Evolutionary conservation across 2,113 vertebrate genomes (phyloP), one percentile per base, ranked within the genome.

Genomic region (Microcebus lehilahytsara): DNA sequence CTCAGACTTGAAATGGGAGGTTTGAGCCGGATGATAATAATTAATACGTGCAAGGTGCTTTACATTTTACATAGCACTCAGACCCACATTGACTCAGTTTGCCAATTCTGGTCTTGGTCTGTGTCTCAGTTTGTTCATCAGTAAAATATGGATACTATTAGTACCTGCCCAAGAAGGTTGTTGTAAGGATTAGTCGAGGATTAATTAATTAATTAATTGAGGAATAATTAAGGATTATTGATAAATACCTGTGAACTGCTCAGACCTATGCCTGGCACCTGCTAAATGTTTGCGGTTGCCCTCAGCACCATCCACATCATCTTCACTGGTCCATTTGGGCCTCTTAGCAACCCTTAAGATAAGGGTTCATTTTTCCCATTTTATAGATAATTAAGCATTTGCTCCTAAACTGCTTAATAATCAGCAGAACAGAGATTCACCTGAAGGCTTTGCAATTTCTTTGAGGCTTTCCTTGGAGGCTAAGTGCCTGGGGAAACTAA

Each of bases 201-300:
- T 1, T 46, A 8, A 46, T 46, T 46, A 46, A 46, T 46, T 46
- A 46, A 46, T 46, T 46, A 46, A 46, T 46, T 46, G 46, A 46
- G 46, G 46, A 46, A 46, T 46, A 46, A 46, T 46, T 46, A 9
- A 46, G 46, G 46, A 46, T 46, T 46, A 46, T 46, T 46, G 46
- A 46, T 46, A 1, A 46, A 3, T 9, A 1, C 37, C 12, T 0
- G 1, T 0, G 67, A 81, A 6, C 58, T 5, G 0, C 42, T 14
- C 71, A 74, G 40, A 12, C 75, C 53, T 37, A 53, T 0, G 46
- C 27, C 37, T 8, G 74, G 71, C 4, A 3, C 49, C n/a, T 4
- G 16, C 78, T 37, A 25, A 9, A 23, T 0, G 3, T 5, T 19
- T 11, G 20, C 27, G 3, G 7, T 7, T 0, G 19, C 32, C 69